Percentiles rank a stretch among this genome's conserved stretches.
Conservation (phyloP, 2,113 vertebrate genomes). For the Telmatochromis sp. region DNA sequence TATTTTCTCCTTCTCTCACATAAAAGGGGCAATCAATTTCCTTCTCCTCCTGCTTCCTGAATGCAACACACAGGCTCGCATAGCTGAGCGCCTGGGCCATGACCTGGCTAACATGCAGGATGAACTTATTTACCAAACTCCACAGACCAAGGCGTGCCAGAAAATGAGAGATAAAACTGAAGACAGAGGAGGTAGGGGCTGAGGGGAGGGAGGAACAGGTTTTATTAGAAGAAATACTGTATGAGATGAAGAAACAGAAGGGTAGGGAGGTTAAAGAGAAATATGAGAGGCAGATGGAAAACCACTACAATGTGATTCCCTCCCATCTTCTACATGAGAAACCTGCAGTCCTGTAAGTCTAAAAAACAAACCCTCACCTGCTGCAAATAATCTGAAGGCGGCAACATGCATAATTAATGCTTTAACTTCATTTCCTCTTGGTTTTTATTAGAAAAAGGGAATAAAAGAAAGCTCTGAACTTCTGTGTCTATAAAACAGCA, state of each 20-base stretch:
- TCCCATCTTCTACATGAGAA: not conserved
- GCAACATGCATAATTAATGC: not conserved
- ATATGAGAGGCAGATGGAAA: not conserved
- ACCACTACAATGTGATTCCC: not conserved
- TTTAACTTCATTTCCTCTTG: not conserved
- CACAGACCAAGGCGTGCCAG: not conserved
- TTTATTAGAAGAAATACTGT: slow-evolving; percentile 6
- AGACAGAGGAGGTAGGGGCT: not conserved
- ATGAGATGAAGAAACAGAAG: not conserved
- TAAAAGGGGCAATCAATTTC: slow-evolving; percentile 40
- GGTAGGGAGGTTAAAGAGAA: not conserved
- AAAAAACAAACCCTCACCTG: not conserved
- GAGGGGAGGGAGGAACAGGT: not conserved
- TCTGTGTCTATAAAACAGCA: not conserved
- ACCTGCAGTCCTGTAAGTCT: not conserved
- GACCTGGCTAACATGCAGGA: slow-evolving; percentile 23
- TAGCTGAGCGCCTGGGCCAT: slow-evolving; percentile 17
- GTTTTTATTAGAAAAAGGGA: not conserved
- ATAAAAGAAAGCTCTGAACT: not conserved
- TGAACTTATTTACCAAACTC: slow-evolving; percentile 41
- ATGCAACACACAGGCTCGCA: not conserved
- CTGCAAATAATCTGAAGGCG: not conserved
- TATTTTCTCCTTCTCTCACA: slow-evolving; percentile 20
- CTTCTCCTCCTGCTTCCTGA: not conserved
- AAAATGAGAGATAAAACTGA: slow-evolving; percentile 6